Evolutionary conservation across 2,113 vertebrate genomes (phyloP), one percentile per base, ranked within the genome.

Genomic region (Ageneiosus marmoratus): DNA sequence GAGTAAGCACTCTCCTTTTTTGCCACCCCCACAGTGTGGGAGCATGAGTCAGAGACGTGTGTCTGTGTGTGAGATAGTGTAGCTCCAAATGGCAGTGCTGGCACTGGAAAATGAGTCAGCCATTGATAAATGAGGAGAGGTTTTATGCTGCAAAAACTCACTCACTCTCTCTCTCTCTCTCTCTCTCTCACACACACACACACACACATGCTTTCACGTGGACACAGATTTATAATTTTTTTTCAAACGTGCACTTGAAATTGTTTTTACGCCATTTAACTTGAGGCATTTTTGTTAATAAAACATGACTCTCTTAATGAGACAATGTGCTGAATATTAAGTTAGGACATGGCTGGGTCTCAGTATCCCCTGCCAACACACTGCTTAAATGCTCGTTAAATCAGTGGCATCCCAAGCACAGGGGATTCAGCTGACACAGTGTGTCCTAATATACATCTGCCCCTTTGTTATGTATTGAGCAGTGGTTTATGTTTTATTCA

Each of bases 401-500:
- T 78, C 48, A 55, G 11, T 79, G 29, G 34, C n/a, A 48, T 72
- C 34, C 55, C 48, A 37, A 56, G 15, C 62, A 29, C 58, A 56
- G 37, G 65, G 82, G 53, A 58, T 63, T n/a, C 32, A 74, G 67
- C 34, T 84, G 73, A 46, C 46, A 41, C 65, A 34, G 51, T 18
- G 67, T 74, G 82, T 88, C 83, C 24, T 1, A 24, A 84, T 81
- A 86, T 81, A 85, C 75, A 83, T 67, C 34, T 18, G 20, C 51
- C 74, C 69, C 79, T 87, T 87, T 86, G 86, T 86, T 86, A 60
- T 79, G 12, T 83, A 77, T 56, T 63, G 44, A 87, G 82, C 74
- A 75, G 1, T 4, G 37, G n/a, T 27, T 80, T 74, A 89, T 93
- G 89, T 89, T 91, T 92, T 90, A 91, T 93, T 93, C 87, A 73